phyloP scores from a whole-genome alignment of 2,113 vertebrate species.

The Mus spicilegus region DNA sequence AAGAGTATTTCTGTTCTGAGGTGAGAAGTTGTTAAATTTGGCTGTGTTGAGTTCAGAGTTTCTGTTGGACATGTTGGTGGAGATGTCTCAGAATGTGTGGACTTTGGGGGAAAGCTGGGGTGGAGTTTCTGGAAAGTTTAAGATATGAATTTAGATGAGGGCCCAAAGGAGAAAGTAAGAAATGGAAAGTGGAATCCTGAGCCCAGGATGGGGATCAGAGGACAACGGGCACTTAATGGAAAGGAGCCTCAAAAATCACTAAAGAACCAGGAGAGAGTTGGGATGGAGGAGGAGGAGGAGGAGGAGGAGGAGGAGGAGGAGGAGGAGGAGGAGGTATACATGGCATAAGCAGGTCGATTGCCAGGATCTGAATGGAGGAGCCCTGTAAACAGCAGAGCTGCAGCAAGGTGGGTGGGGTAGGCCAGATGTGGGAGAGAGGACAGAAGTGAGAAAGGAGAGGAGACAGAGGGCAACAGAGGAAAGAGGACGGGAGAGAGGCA shows the following conservation, averaged over 20 bases:
- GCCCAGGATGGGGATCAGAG: background rate
- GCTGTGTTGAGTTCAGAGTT: background rate
- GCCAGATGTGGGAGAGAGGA: background rate
- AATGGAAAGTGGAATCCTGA: background rate
- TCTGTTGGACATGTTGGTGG: background rate
- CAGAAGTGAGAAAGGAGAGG: too few relatives aligned
- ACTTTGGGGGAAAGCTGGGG: background rate
- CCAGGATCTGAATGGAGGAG: too few relatives aligned
- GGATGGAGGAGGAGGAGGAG: rapidly evolving
- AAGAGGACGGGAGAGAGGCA: too few relatives aligned
- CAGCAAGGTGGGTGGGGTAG: background rate
- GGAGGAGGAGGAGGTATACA: too few relatives aligned
- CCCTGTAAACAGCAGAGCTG: too few relatives aligned
- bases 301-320: too few relatives aligned
- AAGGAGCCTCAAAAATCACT: background rate
- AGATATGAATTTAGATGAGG: background rate
- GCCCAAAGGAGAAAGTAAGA: background rate
- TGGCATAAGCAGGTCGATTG: background rate
- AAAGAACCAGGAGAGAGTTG: background rate
- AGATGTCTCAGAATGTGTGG: background rate
- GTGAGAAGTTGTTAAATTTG: background rate
- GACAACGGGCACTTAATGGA: background rate
- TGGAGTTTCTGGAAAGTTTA: background rate
- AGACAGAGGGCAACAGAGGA: too few relatives aligned
- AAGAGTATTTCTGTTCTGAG: background rate